Percentiles rank a stretch among this genome's conserved stretches.
Conservation (phyloP, 2,113 vertebrate species). For the Peucedramus taeniatus region DNA sequence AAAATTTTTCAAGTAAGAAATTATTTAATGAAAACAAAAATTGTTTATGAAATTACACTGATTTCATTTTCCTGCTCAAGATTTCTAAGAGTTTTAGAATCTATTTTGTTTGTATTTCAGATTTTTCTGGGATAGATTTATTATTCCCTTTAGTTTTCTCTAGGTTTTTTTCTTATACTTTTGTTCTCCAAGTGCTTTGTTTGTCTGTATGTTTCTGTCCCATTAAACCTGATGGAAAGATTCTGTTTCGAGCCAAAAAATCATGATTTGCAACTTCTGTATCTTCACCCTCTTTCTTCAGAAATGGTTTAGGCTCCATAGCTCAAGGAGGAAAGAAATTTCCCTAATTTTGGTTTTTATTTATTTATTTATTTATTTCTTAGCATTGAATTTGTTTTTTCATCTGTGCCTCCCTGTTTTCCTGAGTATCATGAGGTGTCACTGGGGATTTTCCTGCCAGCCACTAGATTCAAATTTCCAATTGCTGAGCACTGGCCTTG, state of each 20-base stretch:
- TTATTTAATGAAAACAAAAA: not conserved
- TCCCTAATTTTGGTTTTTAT: not conserved
- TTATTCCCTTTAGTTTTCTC: not conserved
- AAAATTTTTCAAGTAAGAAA: not conserved
- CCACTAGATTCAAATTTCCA: not conserved
- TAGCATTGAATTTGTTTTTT: accelerated
- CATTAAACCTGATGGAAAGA: not conserved
- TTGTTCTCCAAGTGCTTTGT: not conserved
- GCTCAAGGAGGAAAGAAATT: not conserved
- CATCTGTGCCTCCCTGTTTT: not conserved
- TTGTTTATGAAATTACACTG: not conserved
- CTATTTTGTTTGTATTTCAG: not conserved
- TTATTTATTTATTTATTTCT: not conserved
- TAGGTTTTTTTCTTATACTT: not conserved
- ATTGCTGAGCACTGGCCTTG: not conserved
- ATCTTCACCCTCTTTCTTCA: not conserved
- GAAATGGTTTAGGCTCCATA: not conserved
- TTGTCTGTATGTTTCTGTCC: not conserved
- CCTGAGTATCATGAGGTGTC: not conserved
- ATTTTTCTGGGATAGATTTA: not conserved
- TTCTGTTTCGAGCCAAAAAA: not conserved
- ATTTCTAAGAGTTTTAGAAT: not conserved
- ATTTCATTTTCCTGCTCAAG: not conserved
- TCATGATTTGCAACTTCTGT: not conserved
- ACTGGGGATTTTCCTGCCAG: not conserved